These are phyloP conservation scores for Brachyrhaphis roseni DNA, from an alignment of 2,797 vertebrate genomes.

Conservation along the genomic window DNA sequence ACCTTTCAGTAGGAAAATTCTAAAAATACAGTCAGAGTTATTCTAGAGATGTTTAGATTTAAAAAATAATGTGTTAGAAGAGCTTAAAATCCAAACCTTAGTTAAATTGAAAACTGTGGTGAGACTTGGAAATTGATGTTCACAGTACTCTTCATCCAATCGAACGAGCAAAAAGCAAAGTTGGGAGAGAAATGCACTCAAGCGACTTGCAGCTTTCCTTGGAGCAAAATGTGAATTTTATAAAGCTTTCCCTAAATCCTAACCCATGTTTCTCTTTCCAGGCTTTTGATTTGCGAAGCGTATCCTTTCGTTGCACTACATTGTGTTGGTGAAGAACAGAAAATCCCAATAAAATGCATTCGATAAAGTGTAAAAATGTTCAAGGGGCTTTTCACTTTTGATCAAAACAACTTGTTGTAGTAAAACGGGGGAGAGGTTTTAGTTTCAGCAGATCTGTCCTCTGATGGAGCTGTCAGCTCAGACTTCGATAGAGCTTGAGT, in stretches of 20 bases:
- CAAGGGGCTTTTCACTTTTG: neutral
- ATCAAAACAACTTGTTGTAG: neutral
- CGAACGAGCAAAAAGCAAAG: neutral
- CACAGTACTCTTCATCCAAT: neutral
- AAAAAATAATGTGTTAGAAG: neutral
- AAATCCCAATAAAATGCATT: neutral
- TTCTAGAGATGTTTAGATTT: neutral
- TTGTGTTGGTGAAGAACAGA: neutral
- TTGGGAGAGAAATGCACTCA: neutral
- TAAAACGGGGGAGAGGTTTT: neutral
- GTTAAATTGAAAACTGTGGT: neutral
- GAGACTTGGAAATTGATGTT: neutral
- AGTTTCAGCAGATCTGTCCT: neutral
- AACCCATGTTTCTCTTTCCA: neutral
- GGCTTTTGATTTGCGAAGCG: neutral
- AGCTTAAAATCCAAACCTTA: neutral
- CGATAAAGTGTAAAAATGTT: neutral
- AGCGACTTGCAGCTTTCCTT: neutral
- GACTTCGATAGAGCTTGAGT: conserved; percentile 27
- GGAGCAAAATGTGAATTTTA: neutral
- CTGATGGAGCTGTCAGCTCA: conserved; percentile 22
- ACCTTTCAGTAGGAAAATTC: neutral
- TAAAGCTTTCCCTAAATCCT: neutral
- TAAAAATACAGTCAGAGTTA: neutral
- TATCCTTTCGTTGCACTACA: neutral